These are phyloP conservation scores for Ctenoplectra terminalis DNA, from an alignment of 1,140 invertebrate species.

Conservation along the genomic window DNA sequence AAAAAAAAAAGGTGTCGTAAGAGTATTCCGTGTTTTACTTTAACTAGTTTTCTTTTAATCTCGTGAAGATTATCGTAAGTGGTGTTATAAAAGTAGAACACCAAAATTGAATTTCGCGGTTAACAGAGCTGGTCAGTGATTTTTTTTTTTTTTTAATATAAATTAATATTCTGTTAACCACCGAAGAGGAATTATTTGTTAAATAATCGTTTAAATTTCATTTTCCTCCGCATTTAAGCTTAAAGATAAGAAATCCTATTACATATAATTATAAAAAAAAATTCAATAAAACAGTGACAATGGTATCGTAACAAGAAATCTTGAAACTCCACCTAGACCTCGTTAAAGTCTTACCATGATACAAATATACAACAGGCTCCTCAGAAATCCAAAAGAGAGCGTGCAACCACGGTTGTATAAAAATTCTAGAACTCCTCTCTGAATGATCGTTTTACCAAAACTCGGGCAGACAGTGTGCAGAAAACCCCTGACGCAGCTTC, in stretches of 20 bases:
- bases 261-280: rapidly evolving
- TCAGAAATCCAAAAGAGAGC: background rate
- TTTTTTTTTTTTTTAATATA: no score
- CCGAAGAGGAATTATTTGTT: no score
- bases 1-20: rapidly evolving
- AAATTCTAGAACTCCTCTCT: slow-evolving; percentile 1
- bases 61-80: background rate
- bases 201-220: no score
- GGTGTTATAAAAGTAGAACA: background rate
- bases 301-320: background rate
- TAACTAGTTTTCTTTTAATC: no score
- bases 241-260: background rate
- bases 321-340: background rate
- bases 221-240: no score
- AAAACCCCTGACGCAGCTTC: slow-evolving; percentile 28
- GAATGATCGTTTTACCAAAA: slow-evolving; percentile 28
- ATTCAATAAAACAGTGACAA: background rate
- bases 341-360: background rate
- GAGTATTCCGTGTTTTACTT: rapidly evolving
- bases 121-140: background rate
- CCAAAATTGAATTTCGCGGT: background rate
- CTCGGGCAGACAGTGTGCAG: background rate
- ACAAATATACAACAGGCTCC: background rate
- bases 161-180: no score
- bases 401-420: background rate